Base-by-base conservation (phyloP, 2,888 invertebrate genomes). In the Patella pellucida region DNA sequence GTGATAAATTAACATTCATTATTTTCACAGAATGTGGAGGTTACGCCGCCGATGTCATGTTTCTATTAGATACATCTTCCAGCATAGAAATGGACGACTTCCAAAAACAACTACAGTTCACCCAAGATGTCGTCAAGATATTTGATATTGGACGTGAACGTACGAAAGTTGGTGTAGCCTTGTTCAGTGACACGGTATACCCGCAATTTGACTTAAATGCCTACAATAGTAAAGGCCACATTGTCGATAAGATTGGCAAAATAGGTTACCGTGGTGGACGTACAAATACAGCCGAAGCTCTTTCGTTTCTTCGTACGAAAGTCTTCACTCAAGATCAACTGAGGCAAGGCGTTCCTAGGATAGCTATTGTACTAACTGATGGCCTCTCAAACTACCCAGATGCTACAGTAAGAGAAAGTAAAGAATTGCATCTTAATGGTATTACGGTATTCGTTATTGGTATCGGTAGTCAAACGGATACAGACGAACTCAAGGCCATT, bases 311-410 rank as follows among this genome's bases (percentile, higher is more conserved):
- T 68, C 54, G 74, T 4, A 27, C 52, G 27, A 52, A 71, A 19
- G 62, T 72, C 27, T 75, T 71, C 71, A 69, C 62, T 5, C 50
- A 27, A 27, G 62, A 62, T 14, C 27, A 69, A 67, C 31, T 12
- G 4, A 23, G 74, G 3, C 31, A 23, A 12, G 54, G 52, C 12
- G 74, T 74, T 19, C 74, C 74, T 12, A 50, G 56, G 54, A 74
- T 82, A n/a, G 81, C 79, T 74, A 77, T 83, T 62, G 75, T 83
- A 16, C 72, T 83, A 23, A 83, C 82, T 0, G 83, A 83, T 71
- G 83, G 83, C 16, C 74, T 74, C 51, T 82, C 83, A 12, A 81
- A 81, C 76, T 71, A 80, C 68, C 80, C 80, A 14, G 51, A 51
- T 19, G 54, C 50, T 67, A 82, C 83, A 23, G 74, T 76, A 4